Evolutionary conservation across 2,888 invertebrate species (phyloP).

Genomic region (Hirtodrosophila confusa): DNA sequence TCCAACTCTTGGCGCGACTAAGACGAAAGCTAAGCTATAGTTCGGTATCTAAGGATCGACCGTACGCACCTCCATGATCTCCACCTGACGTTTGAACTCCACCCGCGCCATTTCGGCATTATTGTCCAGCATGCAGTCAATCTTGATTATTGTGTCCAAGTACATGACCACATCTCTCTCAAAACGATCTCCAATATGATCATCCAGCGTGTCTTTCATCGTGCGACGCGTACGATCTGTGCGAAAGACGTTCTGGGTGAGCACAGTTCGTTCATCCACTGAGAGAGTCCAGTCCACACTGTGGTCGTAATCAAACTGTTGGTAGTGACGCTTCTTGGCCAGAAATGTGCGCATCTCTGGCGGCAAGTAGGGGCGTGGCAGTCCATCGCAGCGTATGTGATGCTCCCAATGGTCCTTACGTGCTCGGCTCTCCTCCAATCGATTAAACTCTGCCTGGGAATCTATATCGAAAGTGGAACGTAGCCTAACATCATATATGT

Average conservation of each 20-base stretch:
- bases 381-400: constrained; percentile 70
- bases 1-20: constrained; percentile 56
- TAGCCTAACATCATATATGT: too few relatives aligned
- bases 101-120: constrained; percentile 47
- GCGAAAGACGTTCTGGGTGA: constrained; percentile 70
- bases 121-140: constrained; percentile 61
- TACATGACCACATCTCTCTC: constrained; percentile 56
- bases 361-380: constrained; percentile 74
- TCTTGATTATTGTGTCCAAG: constrained; percentile 41
- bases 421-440: constrained; percentile 16
- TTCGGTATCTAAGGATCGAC: neutral
- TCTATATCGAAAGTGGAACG: constrained; percentile 29
- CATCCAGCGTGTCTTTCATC: constrained; percentile 36
- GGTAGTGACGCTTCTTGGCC: constrained; percentile 54
- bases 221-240: constrained; percentile 57
- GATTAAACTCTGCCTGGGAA: constrained; percentile 31
- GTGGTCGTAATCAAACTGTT: constrained; percentile 41
- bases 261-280: constrained; percentile 72
- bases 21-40: neutral
- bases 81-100: constrained; percentile 10
- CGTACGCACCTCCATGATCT: constrained; percentile 42
- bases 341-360: constrained; percentile 71
- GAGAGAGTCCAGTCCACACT: constrained; percentile 74
- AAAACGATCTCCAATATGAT: constrained; percentile 61
- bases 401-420: constrained; percentile 67